These are phyloP conservation scores for Galaxias olidus DNA, from an alignment of 2,797 vertebrate species.

Conservation along the genomic window DNA sequence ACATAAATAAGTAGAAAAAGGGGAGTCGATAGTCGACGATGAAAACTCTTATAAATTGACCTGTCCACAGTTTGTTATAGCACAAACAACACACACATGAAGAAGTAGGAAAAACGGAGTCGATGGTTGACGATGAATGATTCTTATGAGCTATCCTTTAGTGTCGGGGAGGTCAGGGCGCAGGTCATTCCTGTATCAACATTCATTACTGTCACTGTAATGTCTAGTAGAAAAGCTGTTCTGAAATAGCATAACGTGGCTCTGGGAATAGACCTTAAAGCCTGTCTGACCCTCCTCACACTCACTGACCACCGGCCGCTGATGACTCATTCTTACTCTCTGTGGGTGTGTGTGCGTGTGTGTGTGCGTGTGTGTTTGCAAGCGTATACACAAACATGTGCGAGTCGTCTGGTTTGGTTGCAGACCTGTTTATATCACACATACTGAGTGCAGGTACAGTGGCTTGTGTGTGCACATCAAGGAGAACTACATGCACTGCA, in stretches of 20 bases:
- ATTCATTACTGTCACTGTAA: constrained; percentile 42
- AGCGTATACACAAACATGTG: too few species aligned
- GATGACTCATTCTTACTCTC: constrained; percentile 51
- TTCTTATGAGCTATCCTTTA: too few species aligned
- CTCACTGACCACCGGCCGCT: constrained; percentile 50
- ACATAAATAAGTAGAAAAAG: too few species aligned
- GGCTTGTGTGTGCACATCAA: background rate
- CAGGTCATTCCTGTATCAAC: constrained; percentile 29
- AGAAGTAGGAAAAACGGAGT: too few species aligned
- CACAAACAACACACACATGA: too few species aligned
- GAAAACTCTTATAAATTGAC: too few species aligned
- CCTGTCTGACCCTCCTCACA: background rate
- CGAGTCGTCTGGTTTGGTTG: too few species aligned
- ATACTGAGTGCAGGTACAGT: background rate
- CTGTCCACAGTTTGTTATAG: too few species aligned
- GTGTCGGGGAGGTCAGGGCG: constrained; percentile 20
- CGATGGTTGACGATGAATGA: too few species aligned
- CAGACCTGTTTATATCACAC: too few species aligned
- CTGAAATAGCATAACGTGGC: background rate
- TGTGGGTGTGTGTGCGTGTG: background rate
- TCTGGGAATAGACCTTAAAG: background rate
- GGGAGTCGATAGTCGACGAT: too few species aligned
- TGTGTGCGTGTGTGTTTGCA: too few species aligned
- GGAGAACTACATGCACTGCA: background rate
- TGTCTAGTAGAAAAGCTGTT: constrained; percentile 36